Evolutionary conservation across 2,113 vertebrate species (phyloP).

Genomic region (Myocastor coypus): DNA sequence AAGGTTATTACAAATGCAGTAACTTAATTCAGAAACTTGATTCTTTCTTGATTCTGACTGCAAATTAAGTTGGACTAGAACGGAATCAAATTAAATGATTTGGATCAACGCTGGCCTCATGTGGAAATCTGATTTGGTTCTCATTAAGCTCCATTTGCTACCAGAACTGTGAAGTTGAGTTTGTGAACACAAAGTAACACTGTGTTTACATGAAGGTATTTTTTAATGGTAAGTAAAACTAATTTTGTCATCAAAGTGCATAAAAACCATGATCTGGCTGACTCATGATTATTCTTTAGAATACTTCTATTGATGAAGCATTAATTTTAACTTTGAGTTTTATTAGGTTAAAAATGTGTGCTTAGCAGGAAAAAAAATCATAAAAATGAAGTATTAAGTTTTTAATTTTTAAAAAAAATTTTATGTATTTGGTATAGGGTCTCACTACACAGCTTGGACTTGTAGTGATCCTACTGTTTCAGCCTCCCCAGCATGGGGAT

Average conservation of each 20-base stretch:
- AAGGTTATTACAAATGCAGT: not conserved
- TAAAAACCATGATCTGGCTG: not conserved
- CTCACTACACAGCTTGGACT: no score
- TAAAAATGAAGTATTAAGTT: not conserved
- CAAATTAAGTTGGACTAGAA: not conserved
- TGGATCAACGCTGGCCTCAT: not conserved
- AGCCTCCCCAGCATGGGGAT: no score
- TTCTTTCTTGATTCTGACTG: not conserved
- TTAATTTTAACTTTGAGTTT: not conserved
- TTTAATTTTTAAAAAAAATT: not conserved
- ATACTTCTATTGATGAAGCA: not conserved
- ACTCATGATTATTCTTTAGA: not conserved
- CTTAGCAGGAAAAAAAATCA: not conserved
- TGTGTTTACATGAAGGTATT: not conserved
- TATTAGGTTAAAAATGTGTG: not conserved
- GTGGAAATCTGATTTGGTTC: not conserved
- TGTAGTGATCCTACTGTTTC: no score
- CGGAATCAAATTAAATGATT: not conserved
- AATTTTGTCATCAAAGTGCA: not conserved
- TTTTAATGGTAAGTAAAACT: slow-evolving; percentile 2
- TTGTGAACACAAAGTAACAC: not conserved
- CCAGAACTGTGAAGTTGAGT: not conserved
- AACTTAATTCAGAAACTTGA: not conserved
- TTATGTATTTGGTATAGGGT: no score
- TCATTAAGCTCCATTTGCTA: not conserved